Base-by-base conservation (phyloP, 2,113 vertebrate species). In the Gavialis gangeticus region DNA sequence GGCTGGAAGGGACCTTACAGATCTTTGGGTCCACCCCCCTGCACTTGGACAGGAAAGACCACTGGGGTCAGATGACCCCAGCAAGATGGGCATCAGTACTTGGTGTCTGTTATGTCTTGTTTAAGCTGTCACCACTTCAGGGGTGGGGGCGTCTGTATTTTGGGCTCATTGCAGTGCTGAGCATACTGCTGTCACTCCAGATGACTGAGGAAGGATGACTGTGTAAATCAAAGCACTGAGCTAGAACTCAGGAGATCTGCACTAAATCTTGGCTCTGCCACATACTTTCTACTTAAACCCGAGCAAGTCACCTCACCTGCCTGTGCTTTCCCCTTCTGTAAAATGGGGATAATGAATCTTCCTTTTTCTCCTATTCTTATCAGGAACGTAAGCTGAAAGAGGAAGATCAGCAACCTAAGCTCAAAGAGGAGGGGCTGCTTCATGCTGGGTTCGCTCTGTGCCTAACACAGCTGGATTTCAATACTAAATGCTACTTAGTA, bases 191-290 rank as follows among this genome's bases (percentile, higher is more conserved):
- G 76, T 75, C 79, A 80, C 1, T 67, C 90, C 30, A 14, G 66
- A 90, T 69, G 82, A 57, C 57, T 28, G 63, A 91, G 4, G 2
- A 63, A 80, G n/a, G 71, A 67, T 79, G 64, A 73, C 85, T 91
- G 85, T 92, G 63, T 0, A 0, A 86, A 30, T 82, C 73, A 90
- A 95, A 56, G 57, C 57, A 30, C 10, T 28, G 77, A 84, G 57
- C 57, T 89, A 78, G 80, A 82, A 75, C 4, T 73, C 59, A 77
- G 12, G 90, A 58, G 25, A 78, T 37, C 34, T 37, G 67, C 11
- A 3, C 8, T 30, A 28, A 0, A 3, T 5, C 46, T 85, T 75
- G 21, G 6, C 66, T 86, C 71, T 87, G 24, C 10, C 17, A 64
- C 37, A 22, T 56, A 55, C 0, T 0, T 56, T 91, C 69, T 60